A percentile compares a stretch with the other conserved stretches of the same genome.
Conservation (phyloP, 2,797 vertebrate genomes). For the Heteromormyrus szaboi region DNA sequence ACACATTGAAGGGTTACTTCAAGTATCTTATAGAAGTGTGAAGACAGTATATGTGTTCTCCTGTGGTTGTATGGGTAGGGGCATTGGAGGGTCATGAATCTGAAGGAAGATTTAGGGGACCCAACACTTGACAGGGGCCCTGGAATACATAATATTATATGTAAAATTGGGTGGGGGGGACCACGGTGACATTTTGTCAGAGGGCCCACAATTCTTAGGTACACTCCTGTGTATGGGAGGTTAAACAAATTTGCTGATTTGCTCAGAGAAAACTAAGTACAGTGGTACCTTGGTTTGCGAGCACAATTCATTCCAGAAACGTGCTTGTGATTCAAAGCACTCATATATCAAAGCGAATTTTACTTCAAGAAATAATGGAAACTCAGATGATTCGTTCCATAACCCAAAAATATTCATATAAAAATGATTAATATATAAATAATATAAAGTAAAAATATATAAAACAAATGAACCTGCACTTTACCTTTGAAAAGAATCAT, state of each 20-base stretch:
- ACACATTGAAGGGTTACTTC: neutral
- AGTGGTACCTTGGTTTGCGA: too few species aligned
- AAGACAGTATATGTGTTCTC: neutral
- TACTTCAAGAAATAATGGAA: too few species aligned
- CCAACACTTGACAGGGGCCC: neutral
- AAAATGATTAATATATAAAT: too few species aligned
- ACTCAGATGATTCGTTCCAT: too few species aligned
- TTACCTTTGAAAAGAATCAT: too few species aligned
- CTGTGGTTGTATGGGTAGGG: neutral
- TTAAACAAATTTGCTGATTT: neutral
- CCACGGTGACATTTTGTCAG: neutral
- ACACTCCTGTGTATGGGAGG: neutral
- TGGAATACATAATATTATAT: neutral
- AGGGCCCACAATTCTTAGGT: neutral
- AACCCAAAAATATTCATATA: too few species aligned
- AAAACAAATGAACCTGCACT: too few species aligned
- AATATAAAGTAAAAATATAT: too few species aligned
- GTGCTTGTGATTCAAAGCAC: too few species aligned
- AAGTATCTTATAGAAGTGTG: neutral
- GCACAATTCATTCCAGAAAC: too few species aligned
- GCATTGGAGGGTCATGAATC: neutral
- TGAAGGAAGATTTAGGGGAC: neutral
- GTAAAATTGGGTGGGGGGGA: neutral
- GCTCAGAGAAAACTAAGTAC: slow-evolving; percentile 27
- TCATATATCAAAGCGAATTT: too few species aligned